Percentiles rank a stretch among this genome's conserved stretches.
Evolutionary conservation across 2,797 vertebrate species (phyloP).

Genomic region (Macropodus opercularis): DNA sequence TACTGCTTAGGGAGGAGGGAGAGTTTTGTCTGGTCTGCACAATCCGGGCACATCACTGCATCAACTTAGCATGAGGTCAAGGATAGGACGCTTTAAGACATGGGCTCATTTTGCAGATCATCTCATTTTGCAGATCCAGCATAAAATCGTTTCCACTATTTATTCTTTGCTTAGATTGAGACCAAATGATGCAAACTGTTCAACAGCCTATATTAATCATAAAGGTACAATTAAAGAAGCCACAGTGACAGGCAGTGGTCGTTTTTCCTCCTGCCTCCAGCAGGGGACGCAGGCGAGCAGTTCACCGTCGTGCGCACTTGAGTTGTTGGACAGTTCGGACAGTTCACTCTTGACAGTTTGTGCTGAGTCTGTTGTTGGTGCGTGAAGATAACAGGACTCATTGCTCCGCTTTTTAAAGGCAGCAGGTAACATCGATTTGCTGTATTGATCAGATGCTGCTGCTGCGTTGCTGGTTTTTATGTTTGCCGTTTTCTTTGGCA

Average conservation of each 20-base stretch:
- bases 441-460: constrained; percentile 38
- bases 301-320: background rate
- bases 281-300: no score
- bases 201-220: no score
- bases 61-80: no score
- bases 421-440: constrained; percentile 30
- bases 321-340: background rate
- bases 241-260: no score
- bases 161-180: no score
- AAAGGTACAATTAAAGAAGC: no score
- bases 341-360: background rate
- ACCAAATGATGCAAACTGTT: no score
- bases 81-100: no score
- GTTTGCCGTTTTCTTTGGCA: constrained; percentile 19
- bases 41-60: background rate
- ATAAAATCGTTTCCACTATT: no score
- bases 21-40: background rate
- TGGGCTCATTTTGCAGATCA: no score
- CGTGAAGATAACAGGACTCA: constrained; percentile 36
- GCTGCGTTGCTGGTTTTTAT: constrained; percentile 11
- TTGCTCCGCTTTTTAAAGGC: constrained; percentile 22
- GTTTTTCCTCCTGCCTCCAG: no score
- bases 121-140: no score
- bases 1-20: background rate
- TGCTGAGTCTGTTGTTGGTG: constrained; percentile 9